A percentile compares a stretch with the other conserved stretches of the same genome.
Evolutionary conservation across 2,888 invertebrate species (phyloP).

Genomic region (Sericinus montela): DNA sequence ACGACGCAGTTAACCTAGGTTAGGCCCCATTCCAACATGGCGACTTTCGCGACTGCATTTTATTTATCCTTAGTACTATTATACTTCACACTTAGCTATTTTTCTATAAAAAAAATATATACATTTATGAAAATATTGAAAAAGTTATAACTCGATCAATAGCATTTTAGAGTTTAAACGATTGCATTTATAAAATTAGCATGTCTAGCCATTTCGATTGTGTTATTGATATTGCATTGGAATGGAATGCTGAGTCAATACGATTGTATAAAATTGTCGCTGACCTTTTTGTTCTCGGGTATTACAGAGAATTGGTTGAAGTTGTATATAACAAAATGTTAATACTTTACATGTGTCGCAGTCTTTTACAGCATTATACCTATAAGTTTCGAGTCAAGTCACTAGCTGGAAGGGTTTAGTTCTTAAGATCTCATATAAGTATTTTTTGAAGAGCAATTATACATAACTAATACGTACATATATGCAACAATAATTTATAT

Average conservation of each 20-base stretch:
- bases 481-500: too few species aligned
- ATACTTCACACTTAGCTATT: too few species aligned
- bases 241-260: conserved; percentile 5
- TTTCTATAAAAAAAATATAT: too few species aligned
- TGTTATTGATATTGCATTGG: conserved; percentile 2
- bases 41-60: conserved; percentile 38
- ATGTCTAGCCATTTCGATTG: conserved; percentile 8
- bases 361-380: too few species aligned
- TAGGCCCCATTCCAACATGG: conserved; percentile 46
- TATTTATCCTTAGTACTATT: conserved; percentile 24
- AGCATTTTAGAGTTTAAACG: conserved; percentile 8
- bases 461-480: too few species aligned
- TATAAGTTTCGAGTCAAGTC: too few species aligned
- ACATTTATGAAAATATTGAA: too few species aligned
- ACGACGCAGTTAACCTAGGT: conserved; percentile 69
- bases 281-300: conserved; percentile 11
- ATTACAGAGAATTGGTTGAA: background rate
- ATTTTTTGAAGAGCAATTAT: too few species aligned
- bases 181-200: conserved; percentile 13
- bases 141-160: conserved; percentile 4
- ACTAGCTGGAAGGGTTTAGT: too few species aligned
- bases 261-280: background rate
- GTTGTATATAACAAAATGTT: too few species aligned
- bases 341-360: too few species aligned
- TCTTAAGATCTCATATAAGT: too few species aligned